Evolutionary conservation across 2,797 vertebrate species (phyloP).

Genomic region (Sebastes minor): DNA sequence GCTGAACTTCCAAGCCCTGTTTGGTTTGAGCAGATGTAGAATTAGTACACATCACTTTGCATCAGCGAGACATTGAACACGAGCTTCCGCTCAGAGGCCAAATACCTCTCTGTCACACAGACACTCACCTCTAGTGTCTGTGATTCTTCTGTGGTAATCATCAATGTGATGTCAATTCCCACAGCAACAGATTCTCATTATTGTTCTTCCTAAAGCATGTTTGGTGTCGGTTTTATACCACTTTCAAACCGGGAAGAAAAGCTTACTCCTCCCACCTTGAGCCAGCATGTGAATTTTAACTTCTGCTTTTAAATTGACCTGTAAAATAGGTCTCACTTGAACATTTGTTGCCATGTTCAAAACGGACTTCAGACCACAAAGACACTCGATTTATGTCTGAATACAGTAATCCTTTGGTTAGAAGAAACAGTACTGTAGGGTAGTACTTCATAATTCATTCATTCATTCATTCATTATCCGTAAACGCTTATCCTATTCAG

Average conservation of each 20-base stretch:
- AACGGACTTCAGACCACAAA: background rate
- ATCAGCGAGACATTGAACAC: slow-evolving; percentile 78
- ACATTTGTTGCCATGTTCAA: background rate
- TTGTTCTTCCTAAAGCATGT: slow-evolving; percentile 1
- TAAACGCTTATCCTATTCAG: no score
- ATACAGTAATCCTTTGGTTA: background rate
- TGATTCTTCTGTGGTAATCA: slow-evolving; percentile 52
- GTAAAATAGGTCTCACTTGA: background rate
- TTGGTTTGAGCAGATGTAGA: slow-evolving; percentile 81
- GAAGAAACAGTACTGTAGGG: background rate
- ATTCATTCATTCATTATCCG: no score
- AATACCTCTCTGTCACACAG: slow-evolving; percentile 59
- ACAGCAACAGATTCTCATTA: slow-evolving; percentile 23
- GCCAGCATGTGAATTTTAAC: background rate
- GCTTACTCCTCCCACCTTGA: background rate
- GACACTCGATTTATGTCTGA: background rate
- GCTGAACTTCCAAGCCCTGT: slow-evolving; percentile 75
- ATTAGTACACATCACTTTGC: slow-evolving; percentile 81
- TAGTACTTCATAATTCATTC: background rate
- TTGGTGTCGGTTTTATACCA: background rate
- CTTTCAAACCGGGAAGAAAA: background rate
- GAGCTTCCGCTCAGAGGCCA: slow-evolving; percentile 64
- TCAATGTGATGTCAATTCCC: slow-evolving; percentile 64
- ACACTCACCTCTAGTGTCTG: slow-evolving; percentile 49
- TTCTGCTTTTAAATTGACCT: background rate